Evolutionary conservation across 2,113 vertebrate genomes (phyloP), one percentile per base, ranked within the genome.

Genomic region (Heteronetta atricapilla): DNA sequence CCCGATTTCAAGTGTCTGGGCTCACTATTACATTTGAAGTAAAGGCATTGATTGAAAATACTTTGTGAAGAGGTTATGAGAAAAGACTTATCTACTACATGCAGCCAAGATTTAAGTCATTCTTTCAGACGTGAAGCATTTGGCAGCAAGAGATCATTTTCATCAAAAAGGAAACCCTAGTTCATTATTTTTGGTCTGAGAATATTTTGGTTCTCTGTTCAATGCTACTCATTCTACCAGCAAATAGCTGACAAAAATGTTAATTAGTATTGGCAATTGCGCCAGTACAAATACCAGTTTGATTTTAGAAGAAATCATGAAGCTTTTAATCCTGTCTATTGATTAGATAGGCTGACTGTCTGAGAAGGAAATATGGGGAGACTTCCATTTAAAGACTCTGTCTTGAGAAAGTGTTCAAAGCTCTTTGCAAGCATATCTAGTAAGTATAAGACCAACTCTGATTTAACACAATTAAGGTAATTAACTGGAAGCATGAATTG

Each of bases 51-150:
- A 79, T 88, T 96, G 85, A 94, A 96, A 97, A 92, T 96, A 87
- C 62, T 97, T 96, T 94, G 77, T 95, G 96, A 95, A 96, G 88
- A 96, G 64, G 53, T 97, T 98, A 94, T 97, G 95, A 97, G 96
- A 97, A 98, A 96, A 96, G 87, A 93, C 95, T 96, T 98, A 96
- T 88, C 94, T 97, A 93, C 50, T 90, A 95, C 94, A 69, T 73
- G 77, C 10, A 12, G 93, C 96, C 95, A 98, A 97, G 81, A 94
- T 88, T 96, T 82, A 93, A 96, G 81, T 73, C 88, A 91, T 96
- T 98, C 96, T 96, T 97, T 98, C 94, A 98, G 88, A 97, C 55
- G 3, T 96, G 95, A 97, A 97, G 58, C 91, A 95, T 97, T 97
- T 97, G 96, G 96, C 96, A 97, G 80, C 55, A 86, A 69, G 92